phyloP scores from a whole-genome alignment of 2,888 invertebrate genomes.

The Xiphydria camelus region DNA sequence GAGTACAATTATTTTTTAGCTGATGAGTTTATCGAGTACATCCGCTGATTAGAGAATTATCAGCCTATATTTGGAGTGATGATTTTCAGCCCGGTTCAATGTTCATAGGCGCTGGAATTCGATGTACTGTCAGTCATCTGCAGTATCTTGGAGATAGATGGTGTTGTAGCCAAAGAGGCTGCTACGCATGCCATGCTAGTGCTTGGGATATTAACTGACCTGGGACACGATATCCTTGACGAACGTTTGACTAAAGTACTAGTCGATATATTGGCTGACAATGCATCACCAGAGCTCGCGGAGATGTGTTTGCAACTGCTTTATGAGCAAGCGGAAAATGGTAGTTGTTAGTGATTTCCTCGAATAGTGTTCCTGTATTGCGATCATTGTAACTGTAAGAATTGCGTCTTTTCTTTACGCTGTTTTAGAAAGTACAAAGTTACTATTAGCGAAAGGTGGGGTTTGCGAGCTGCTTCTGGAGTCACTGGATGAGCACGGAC shows the following conservation, averaged over 20 bases:
- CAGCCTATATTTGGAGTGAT: no score
- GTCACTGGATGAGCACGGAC: conserved; percentile 72
- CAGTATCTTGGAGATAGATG: conserved; percentile 57
- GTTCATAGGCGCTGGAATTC: conserved; percentile 55
- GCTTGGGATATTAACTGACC: conserved; percentile 61
- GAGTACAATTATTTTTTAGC: no score
- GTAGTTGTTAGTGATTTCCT: conserved; percentile 55
- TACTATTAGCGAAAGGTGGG: conserved; percentile 74
- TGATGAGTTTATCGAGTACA: no score
- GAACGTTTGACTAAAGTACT: conserved; percentile 64
- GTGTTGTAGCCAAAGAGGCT: conserved; percentile 55
- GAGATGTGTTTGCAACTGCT: conserved; percentile 77
- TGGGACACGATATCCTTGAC: conserved; percentile 58
- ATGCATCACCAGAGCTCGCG: conserved; percentile 72
- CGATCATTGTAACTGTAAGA: no score
- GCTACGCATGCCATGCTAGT: conserved; percentile 61
- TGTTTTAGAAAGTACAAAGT: conserved; percentile 74
- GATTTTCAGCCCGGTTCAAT: no score
- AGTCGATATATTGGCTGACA: conserved; percentile 67
- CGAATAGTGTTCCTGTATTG: not conserved
- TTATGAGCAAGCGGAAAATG: conserved; percentile 76
- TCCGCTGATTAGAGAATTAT: no score
- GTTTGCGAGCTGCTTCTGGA: conserved; percentile 76
- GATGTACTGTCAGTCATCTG: conserved; percentile 60
- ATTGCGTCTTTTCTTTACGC: no score